Base-by-base conservation (phyloP, 1,140 invertebrate genomes). In the Drosophila mojavensis region DNA sequence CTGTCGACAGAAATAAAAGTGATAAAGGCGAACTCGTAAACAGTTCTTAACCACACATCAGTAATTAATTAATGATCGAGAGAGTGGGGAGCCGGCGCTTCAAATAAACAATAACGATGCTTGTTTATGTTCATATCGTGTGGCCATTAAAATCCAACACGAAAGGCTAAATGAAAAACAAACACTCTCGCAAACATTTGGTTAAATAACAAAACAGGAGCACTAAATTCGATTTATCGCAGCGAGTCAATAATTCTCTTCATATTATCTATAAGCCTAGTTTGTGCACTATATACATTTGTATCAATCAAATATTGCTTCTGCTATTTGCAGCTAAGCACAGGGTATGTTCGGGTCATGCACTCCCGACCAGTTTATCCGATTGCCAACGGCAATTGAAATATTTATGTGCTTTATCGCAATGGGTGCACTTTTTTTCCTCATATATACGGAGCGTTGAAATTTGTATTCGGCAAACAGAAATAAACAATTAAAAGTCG, bases 11-110 rank as follows among this genome's bases (percentile, higher is more conserved):
- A 17, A 48, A 5, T 58, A 30, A 58, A 51, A 53, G 17, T 47
- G 17, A 24, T 9, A 51, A 67, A 39, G 24, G 47, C 10, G 2
- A 36, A 5, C 48, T 26, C 24, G 48, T 51, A 43, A 61, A 53
- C 65, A 68, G 33, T 53, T 43, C 53, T 68, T 24, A 69, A 54
- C 53, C 59, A 41, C 50, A 62, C 48, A 54, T 69, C 67, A 56
- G 41, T 50, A 70, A 70, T 70, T 70, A 70, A 70, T 70, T 63
- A 36, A 9, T 9, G n/a, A 24, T 13, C 7, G 4, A 5, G 28
- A 17, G 17, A 47, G 9, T 15, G 24, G 24, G 26, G 51, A 50
- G 6, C 51, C 43, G 41, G 10, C 50, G 26, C 48, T 53, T 62
- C 30, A 68, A 68, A 54, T 54, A 54, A 62, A 63, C 41, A 55